Evolutionary conservation across 2,797 vertebrate species (phyloP).

Genomic region (Gallirallus australis): DNA sequence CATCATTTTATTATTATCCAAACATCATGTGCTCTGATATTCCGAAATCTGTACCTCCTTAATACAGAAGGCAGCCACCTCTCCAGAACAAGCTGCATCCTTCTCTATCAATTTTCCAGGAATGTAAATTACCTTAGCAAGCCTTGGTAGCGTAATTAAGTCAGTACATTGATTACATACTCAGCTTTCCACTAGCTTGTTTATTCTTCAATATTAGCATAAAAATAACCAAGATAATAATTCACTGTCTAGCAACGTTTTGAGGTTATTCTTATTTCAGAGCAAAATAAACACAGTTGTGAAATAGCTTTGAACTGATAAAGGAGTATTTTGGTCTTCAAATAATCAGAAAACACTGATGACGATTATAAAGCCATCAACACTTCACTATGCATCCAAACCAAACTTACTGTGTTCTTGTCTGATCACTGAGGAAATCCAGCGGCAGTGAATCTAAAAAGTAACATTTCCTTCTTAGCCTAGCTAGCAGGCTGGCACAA

Average conservation of each 20-base stretch:
- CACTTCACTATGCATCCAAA: not conserved
- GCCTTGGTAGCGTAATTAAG: not conserved
- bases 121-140: not conserved
- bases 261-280: not conserved
- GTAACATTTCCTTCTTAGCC: not conserved
- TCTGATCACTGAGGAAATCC: not conserved
- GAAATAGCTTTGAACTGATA: not conserved
- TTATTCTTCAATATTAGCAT: not conserved
- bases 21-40: accelerated
- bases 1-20: not conserved
- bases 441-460: not conserved
- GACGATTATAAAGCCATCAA: not conserved
- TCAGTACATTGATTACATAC: not conserved
- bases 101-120: not conserved
- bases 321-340: accelerated
- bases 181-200: not conserved
- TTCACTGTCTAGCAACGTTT: not conserved
- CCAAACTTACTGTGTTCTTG: not conserved
- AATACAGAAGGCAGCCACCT: not conserved
- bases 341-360: not conserved
- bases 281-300: not conserved
- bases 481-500: not conserved
- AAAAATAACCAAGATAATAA: not conserved
- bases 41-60: not conserved
- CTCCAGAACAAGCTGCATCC: not conserved